A percentile compares a stretch with the other conserved stretches of the same genome.
Evolutionary conservation across 2,888 invertebrate genomes (phyloP).

Genomic region (Parnassius orleans): DNA sequence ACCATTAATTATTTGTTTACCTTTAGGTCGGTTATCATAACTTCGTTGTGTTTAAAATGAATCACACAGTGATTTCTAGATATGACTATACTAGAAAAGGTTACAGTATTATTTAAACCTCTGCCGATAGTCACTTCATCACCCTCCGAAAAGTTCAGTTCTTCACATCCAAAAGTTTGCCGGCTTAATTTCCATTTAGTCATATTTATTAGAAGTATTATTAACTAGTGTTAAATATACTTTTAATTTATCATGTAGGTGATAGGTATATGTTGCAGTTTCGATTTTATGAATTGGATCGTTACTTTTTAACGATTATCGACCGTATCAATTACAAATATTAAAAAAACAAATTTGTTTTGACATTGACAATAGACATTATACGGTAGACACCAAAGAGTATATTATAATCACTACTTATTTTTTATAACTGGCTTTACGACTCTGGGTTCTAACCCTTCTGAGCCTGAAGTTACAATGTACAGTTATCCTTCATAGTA

Average conservation of each 20-base stretch:
- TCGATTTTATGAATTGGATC: no score
- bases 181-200: slow-evolving; percentile 65
- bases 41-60: slow-evolving; percentile 48
- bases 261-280: no score
- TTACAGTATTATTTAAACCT: slow-evolving; percentile 54
- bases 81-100: slow-evolving; percentile 60
- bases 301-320: no score
- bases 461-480: no score
- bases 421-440: no score
- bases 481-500: no score
- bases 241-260: not conserved
- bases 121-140: slow-evolving; percentile 63
- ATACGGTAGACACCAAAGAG: no score
- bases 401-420: no score
- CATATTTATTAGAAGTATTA: slow-evolving; percentile 42
- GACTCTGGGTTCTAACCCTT: no score
- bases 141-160: slow-evolving; percentile 53
- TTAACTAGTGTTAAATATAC: not conserved
- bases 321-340: no score
- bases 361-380: no score
- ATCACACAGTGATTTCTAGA: slow-evolving; percentile 68
- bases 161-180: slow-evolving; percentile 54
- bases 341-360: no score
- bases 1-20: slow-evolving; percentile 34
- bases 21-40: slow-evolving; percentile 60